Percentiles rank a stretch among this genome's conserved stretches.
phyloP scores from a whole-genome alignment of 1,140 invertebrate genomes.

The Drosophila murphyi region DNA sequence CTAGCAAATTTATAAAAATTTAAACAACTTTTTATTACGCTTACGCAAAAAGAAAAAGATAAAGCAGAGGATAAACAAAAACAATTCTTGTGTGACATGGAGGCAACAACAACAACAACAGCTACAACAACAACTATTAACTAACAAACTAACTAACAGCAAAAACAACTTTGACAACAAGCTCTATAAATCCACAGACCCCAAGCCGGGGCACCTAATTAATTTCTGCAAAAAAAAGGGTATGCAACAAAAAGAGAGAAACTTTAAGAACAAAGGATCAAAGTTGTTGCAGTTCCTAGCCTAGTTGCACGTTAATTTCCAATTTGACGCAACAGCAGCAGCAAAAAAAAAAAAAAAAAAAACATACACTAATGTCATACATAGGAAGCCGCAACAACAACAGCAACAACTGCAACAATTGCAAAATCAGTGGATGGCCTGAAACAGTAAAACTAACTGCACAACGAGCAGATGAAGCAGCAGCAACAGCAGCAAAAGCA shows the following conservation, averaged over 20 bases:
- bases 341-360: slow-evolving; percentile 19
- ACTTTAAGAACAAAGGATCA: slow-evolving; percentile 80
- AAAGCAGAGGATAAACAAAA: neutral
- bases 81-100: slow-evolving; percentile 62
- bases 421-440: slow-evolving; percentile 13
- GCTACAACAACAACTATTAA: slow-evolving; percentile 17
- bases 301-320: slow-evolving; percentile 78
- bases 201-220: slow-evolving; percentile 68
- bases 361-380: slow-evolving; percentile 63
- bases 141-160: slow-evolving; percentile 22
- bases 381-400: slow-evolving; percentile 56
- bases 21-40: slow-evolving; percentile 56
- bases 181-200: slow-evolving; percentile 65
- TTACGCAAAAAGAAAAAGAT: neutral
- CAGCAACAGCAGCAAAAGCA: slow-evolving; percentile 18
- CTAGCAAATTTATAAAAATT: slow-evolving; percentile 52
- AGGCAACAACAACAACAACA: slow-evolving; percentile 37
- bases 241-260: slow-evolving; percentile 23
- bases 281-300: slow-evolving; percentile 56
- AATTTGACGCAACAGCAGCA: slow-evolving; percentile 65
- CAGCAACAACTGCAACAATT: slow-evolving; percentile 22
- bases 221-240: slow-evolving; percentile 64
- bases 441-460: slow-evolving; percentile 78
- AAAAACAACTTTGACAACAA: slow-evolving; percentile 70
- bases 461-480: slow-evolving; percentile 52